Evolutionary conservation across 2,797 vertebrate genomes (phyloP).

Genomic region (Vespertilio murinus): DNA sequence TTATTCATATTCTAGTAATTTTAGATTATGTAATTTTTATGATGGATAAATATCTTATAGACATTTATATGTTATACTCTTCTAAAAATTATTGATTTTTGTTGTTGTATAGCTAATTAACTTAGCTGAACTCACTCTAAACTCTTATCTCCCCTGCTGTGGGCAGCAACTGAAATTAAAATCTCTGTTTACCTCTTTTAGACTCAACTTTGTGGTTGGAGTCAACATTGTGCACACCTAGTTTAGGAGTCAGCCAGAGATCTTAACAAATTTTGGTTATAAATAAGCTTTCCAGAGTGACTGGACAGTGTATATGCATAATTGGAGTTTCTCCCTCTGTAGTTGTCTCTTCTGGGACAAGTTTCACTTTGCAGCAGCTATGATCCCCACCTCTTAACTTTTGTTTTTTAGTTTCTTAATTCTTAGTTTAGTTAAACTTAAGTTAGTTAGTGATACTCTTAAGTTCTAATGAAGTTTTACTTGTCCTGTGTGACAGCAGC

Average conservation of each 20-base stretch:
- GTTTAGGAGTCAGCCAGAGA: background rate
- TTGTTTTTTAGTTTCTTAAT: slow-evolving; percentile 2
- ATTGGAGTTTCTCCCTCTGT: background rate
- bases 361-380: background rate
- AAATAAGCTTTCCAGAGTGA: too few relatives aligned
- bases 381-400: background rate
- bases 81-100: background rate
- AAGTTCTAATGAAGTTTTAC: background rate
- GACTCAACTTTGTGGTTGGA: background rate
- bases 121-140: background rate
- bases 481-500: background rate
- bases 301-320: background rate
- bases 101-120: slow-evolving; percentile 14
- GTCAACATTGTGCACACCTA: background rate
- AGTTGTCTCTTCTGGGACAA: background rate
- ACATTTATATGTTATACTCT: slow-evolving; percentile 16
- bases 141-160: background rate
- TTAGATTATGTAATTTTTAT: slow-evolving; percentile 4
- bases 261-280: background rate
- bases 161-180: background rate
- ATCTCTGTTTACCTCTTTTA: slow-evolving; percentile 23
- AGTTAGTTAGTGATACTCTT: background rate
- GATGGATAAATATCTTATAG: background rate
- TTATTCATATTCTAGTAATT: background rate
- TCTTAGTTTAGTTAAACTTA: too few relatives aligned